Conservation (phyloP, 2,888 invertebrate species). For the Leptinotarsa juncta region DNA sequence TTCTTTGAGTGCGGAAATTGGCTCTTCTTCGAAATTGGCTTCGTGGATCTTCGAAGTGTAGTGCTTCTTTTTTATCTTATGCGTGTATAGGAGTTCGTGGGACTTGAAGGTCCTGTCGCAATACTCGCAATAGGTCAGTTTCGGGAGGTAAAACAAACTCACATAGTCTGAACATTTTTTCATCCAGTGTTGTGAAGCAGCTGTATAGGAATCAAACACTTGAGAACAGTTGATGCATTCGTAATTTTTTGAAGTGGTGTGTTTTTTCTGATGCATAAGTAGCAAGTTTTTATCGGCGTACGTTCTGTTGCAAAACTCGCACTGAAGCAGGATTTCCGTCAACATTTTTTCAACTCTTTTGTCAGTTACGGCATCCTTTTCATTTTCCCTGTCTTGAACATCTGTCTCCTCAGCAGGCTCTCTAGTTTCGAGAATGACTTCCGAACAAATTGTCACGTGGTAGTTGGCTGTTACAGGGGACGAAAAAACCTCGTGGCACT, state of each 20-base stretch:
- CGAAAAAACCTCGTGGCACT: slow-evolving; percentile 64
- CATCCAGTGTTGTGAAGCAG: slow-evolving; percentile 71
- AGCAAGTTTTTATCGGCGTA: slow-evolving; percentile 69
- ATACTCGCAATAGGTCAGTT: slow-evolving; percentile 65
- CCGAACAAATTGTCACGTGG: slow-evolving; percentile 56
- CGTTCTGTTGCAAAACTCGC: slow-evolving; percentile 73
- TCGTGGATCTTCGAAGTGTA: slow-evolving; percentile 63
- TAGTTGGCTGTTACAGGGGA: slow-evolving; percentile 57
- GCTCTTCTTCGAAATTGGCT: slow-evolving; percentile 30
- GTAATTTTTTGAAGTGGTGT: slow-evolving; percentile 66
- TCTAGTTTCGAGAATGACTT: slow-evolving; percentile 36
- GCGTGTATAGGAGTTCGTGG: slow-evolving; percentile 69
- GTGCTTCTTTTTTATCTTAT: slow-evolving; percentile 69
- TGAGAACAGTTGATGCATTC: slow-evolving; percentile 66
- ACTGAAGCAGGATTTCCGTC: slow-evolving; percentile 68
- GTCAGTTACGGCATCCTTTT: slow-evolving; percentile 27
- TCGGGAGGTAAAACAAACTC: slow-evolving; percentile 66
- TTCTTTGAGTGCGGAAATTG: slow-evolving; percentile 26
- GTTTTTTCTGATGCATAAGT: slow-evolving; percentile 64
- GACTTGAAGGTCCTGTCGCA: slow-evolving; percentile 68
- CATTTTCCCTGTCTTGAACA: slow-evolving; percentile 19
- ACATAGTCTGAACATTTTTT: slow-evolving; percentile 65
- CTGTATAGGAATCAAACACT: slow-evolving; percentile 67
- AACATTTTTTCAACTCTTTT: slow-evolving; percentile 59
- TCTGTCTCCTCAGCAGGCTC: slow-evolving; percentile 3